A percentile compares a stretch with the other conserved stretches of the same genome.
Evolutionary conservation across 1,140 invertebrate species (phyloP).

Genomic region (Cotesia typhae): DNA sequence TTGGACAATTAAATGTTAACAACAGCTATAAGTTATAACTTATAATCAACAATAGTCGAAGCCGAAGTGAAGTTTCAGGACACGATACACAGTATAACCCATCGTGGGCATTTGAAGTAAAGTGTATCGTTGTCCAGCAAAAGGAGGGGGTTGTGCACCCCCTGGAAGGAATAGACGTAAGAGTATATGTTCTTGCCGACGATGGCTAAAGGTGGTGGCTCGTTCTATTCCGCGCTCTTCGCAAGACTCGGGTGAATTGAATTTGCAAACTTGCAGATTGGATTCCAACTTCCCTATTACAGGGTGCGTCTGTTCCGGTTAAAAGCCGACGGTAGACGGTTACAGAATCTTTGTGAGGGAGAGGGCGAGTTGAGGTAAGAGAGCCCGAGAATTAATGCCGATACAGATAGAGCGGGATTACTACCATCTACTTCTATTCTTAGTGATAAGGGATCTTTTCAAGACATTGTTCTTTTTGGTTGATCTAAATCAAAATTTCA

Average conservation of each 20-base stretch:
- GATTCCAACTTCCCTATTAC: conserved; percentile 68
- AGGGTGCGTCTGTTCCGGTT: conserved; percentile 68
- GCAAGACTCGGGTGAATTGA: conserved; percentile 60
- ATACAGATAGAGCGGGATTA: conserved; percentile 65
- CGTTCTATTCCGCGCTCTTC: conserved; percentile 29
- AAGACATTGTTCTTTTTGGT: too few relatives aligned
- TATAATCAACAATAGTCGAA: too few relatives aligned
- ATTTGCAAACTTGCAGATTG: conserved; percentile 69
- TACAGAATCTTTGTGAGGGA: conserved; percentile 17
- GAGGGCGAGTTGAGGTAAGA: background rate
- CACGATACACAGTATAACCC: too few relatives aligned
- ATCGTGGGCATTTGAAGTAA: too few relatives aligned
- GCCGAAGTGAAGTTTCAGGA: too few relatives aligned
- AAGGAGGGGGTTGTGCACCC: background rate
- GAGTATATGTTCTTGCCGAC: conserved; percentile 28
- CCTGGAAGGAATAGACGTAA: conserved; percentile 6
- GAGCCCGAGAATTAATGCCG: conserved; percentile 63
- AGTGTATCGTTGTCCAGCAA: conserved; percentile 20
- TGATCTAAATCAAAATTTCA: too few relatives aligned
- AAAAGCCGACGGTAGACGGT: conserved; percentile 54
- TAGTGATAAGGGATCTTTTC: conserved; percentile 22
- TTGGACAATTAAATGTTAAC: too few relatives aligned
- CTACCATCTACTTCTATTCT: conserved; percentile 39
- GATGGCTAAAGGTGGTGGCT: conserved; percentile 30
- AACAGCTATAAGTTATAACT: too few relatives aligned